Base-by-base conservation (phyloP, 2,797 vertebrate species). In the Bovichtus diacanthus region DNA sequence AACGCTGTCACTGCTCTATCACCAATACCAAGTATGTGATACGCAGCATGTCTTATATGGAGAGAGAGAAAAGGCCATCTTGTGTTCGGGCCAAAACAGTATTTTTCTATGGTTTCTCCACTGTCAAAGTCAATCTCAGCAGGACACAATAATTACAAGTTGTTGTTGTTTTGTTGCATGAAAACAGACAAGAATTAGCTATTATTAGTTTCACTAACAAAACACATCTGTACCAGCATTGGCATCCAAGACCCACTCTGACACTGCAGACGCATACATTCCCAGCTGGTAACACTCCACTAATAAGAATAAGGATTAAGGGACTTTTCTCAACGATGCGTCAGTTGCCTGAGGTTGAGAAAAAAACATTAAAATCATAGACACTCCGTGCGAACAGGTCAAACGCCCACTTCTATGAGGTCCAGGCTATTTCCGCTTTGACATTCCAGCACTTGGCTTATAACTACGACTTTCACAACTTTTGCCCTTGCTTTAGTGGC, bases 291-390 rank as follows among this genome's bases (percentile, higher is more conserved):
- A 38, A 51, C 15, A 19, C 31, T 77, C 50, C 19, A 21, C 36
- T 63, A 51, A 71, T 1, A 43, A 19, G 23, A 49, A 18, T 6
- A 47, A 23, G 3, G 38, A 6, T 74, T 53, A 61, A 79, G 72
- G 2, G 19, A 49, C 6, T 43, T 63, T 55, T 43, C 34, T 54
- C 6, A 65, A 62, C 55, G 16, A 73, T 0, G 2, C 18, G 41
- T 72, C 29, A n/a, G 0, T 27, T 36, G 5, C n/a, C n/a, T 25
- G 46, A 80, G 50, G 21, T 41, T 55, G 9, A 71, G 46, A 65
- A 7, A 72, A 71, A 81, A 64, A 27, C 59, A 68, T 84, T 38
- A 53, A n/a, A n/a, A 34, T 77, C n/a, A 62, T 1, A 12, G 25
- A 41, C 31, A 12, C 34, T 47, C 39, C 9, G 0, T 34, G 51